Evolutionary conservation across 2,113 vertebrate species (phyloP).

Genomic region (Gnathonemus echidnorhynchus): DNA sequence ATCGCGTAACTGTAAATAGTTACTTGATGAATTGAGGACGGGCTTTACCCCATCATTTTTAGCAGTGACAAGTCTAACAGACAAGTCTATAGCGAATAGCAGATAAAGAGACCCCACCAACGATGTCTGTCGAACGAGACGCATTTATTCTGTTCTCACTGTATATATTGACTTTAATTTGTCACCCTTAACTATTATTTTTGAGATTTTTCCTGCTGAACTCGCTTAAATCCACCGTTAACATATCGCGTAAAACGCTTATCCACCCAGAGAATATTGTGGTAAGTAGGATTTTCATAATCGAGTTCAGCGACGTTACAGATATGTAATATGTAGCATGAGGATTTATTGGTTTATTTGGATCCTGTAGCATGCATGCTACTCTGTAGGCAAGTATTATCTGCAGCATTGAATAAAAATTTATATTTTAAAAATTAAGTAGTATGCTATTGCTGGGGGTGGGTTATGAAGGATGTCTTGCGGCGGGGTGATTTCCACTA

Average conservation of each 20-base stretch:
- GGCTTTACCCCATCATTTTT: neutral
- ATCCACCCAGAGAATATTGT: neutral
- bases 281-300: neutral
- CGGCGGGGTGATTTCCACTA: neutral
- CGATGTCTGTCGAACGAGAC: neutral
- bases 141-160: neutral
- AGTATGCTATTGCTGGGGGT: neutral
- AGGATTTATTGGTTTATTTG: neutral
- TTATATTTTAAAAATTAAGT: neutral
- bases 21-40: neutral
- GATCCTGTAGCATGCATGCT: neutral
- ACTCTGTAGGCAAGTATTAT: neutral
- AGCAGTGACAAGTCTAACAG: neutral
- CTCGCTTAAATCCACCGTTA: neutral
- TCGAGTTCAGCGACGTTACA: neutral
- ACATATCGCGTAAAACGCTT: neutral
- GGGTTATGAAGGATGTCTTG: neutral
- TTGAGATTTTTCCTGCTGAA: neutral
- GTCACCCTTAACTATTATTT: neutral
- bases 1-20: neutral
- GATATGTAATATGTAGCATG: neutral
- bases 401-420: neutral
- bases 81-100: neutral
- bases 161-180: neutral
- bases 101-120: neutral